Evolutionary conservation across 2,888 invertebrate species (phyloP).

Genomic region (Chymomyza procnemis): DNA sequence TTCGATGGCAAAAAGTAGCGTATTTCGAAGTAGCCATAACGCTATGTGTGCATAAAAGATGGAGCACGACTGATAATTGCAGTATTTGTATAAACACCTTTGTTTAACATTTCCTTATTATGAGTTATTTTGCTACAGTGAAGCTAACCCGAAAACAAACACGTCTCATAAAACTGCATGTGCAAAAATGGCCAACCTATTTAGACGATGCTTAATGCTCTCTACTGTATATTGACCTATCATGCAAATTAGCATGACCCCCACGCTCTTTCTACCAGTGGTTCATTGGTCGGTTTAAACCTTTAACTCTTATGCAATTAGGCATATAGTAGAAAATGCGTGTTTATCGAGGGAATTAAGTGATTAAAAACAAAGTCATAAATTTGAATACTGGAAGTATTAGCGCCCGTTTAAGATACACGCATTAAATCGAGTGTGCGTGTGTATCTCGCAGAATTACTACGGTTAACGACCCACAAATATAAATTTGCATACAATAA

Average conservation of each 20-base stretch:
- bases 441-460: constrained; percentile 21
- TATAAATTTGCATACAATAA: constrained; percentile 64
- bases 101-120: background rate
- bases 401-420: constrained; percentile 61
- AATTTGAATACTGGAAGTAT: constrained; percentile 52
- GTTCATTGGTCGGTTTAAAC: constrained; percentile 7
- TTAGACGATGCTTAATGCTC: constrained; percentile 9
- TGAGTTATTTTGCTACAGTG: background rate
- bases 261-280: background rate
- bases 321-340: constrained; percentile 23
- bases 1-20: too few species aligned
- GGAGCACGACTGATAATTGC: too few species aligned
- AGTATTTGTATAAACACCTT: background rate
- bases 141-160: background rate
- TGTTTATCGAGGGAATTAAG: constrained; percentile 54
- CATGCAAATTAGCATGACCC: constrained; percentile 56
- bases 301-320: constrained; percentile 68
- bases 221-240: constrained; percentile 29
- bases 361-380: constrained; percentile 62
- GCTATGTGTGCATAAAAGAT: too few species aligned
- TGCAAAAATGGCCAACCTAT: background rate
- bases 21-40: too few species aligned
- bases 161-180: background rate
- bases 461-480: constrained; percentile 69
- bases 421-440: background rate